phyloP scores from a whole-genome alignment of 1,140 invertebrate genomes.

The Oncopodura yosiiana region DNA sequence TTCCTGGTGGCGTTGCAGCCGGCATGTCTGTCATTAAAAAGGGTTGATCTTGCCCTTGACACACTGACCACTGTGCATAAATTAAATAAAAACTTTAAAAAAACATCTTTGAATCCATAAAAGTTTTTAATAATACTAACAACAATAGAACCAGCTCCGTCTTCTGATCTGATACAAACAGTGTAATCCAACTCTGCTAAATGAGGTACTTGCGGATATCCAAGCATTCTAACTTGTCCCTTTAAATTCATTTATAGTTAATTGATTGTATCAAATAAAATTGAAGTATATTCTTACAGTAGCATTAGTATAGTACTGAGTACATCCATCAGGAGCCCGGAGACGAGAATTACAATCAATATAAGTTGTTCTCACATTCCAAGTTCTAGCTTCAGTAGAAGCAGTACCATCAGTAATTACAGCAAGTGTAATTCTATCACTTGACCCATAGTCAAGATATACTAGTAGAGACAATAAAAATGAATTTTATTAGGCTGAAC shows the following conservation, averaged over 20 bases:
- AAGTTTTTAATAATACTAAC: constrained; percentile 7
- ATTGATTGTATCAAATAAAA: too few species aligned
- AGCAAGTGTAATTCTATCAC: constrained; percentile 29
- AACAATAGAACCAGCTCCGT: constrained; percentile 31
- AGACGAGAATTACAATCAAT: constrained; percentile 31
- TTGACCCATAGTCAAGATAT: constrained; percentile 33
- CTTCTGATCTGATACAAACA: constrained; percentile 30
- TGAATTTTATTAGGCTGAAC: background rate
- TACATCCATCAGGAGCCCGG: constrained; percentile 32
- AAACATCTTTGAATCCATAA: background rate
- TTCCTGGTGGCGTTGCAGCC: background rate
- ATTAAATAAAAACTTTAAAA: constrained; percentile 2
- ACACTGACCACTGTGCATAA: constrained; percentile 21
- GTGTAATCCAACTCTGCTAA: constrained; percentile 34
- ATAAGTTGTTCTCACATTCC: constrained; percentile 31
- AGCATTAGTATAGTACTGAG: constrained; percentile 28
- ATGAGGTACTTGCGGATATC: constrained; percentile 28
- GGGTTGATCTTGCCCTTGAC: constrained; percentile 16
- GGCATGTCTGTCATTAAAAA: constrained; percentile 9
- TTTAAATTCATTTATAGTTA: too few species aligned
- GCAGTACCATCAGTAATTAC: constrained; percentile 31
- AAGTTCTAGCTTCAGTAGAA: constrained; percentile 1
- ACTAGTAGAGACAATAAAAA: constrained; percentile 19
- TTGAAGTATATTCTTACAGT: too few species aligned
- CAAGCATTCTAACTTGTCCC: constrained; percentile 31